Evolutionary conservation across 35 echinoderm and acorn worm species (phyloP), one percentile per base, ranked within the genome.

Genomic region (Apostichopus japonicus): DNA sequence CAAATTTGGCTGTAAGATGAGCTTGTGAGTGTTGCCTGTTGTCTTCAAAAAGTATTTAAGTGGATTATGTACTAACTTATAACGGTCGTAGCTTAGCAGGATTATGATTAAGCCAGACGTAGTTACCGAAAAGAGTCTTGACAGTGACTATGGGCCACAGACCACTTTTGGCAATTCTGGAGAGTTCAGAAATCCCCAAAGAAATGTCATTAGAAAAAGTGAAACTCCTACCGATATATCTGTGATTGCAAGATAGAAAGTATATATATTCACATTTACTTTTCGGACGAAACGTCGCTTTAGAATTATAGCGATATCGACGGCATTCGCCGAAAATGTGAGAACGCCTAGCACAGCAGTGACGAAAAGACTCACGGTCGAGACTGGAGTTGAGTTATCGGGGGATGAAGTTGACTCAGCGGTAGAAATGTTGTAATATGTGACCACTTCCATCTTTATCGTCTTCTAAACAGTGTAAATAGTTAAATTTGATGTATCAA

Each of bases 231-330:
- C 59, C 8, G 72, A 15, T 16, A 19, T 13, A 53, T 89, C 86
- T 4, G 67, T 11, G 16, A 89, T 89, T 15, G 86, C 86, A 14
- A 89, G 86, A 72, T 89, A 89, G 24, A 72, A 89, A 16, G 63
- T 89, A 52, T 89, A 89, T 14, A 72, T 63, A 89, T 89, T 89
- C 6, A 89, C 61, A 2, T 51, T 5, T 52, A 54, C 10, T 89
- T 8, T 13, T 19, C 86, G 86, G 8, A 89, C 62, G 15, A 19
- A n/a, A 16, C 24, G 13, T n/a, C 71, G 21, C 21, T 23, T 58
- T 6, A 65, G 56, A 14, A 65, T 73, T 9, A 63, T 89, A 65
- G 17, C 9, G 7, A 89, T 89, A 4, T 73, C 86, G 27, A 73
- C 16, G 14, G 17, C 23, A 53, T 89, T 89, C 14, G 63, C 8